A percentile compares a stretch with the other conserved stretches of the same genome.
Evolutionary conservation across 2,888 invertebrate genomes (phyloP).

Genomic region (Torymus tubicola): DNA sequence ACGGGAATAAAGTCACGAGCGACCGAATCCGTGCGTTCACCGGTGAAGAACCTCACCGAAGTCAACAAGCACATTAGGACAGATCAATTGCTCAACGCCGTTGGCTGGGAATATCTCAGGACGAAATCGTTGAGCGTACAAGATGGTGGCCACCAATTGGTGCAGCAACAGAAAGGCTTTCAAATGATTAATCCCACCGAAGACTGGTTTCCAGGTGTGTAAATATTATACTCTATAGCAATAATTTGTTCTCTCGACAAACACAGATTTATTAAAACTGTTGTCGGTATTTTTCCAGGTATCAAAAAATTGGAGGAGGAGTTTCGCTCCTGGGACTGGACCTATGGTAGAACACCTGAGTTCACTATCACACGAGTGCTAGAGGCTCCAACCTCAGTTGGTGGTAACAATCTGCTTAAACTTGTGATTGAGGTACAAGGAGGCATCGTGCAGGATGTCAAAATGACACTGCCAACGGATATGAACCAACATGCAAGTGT

Average conservation of each 20-base stretch:
- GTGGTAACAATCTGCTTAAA: constrained; percentile 75
- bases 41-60: constrained; percentile 89
- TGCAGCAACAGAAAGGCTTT: constrained; percentile 88
- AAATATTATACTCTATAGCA: constrained; percentile 16
- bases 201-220: constrained; percentile 90
- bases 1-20: constrained; percentile 88
- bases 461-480: constrained; percentile 81
- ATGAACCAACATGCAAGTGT: constrained; percentile 82
- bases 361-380: constrained; percentile 85
- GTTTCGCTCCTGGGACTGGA: constrained; percentile 91
- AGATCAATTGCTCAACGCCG: constrained; percentile 85
- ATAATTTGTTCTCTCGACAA: too few relatives aligned
- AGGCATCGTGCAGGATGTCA: constrained; percentile 83
- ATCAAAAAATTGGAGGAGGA: constrained; percentile 83
- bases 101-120: constrained; percentile 90
- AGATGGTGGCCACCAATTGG: constrained; percentile 85
- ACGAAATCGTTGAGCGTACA: constrained; percentile 83
- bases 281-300: constrained; percentile 77
- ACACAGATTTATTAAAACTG: neutral
- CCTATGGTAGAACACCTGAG: constrained; percentile 90
- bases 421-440: constrained; percentile 82
- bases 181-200: constrained; percentile 91
- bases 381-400: constrained; percentile 77
- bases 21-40: constrained; percentile 88
- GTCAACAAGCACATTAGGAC: constrained; percentile 84